A percentile compares a stretch with the other conserved stretches of the same genome.
phyloP scores from a whole-genome alignment of 2,113 vertebrate genomes.

The Athene cunicularia region DNA sequence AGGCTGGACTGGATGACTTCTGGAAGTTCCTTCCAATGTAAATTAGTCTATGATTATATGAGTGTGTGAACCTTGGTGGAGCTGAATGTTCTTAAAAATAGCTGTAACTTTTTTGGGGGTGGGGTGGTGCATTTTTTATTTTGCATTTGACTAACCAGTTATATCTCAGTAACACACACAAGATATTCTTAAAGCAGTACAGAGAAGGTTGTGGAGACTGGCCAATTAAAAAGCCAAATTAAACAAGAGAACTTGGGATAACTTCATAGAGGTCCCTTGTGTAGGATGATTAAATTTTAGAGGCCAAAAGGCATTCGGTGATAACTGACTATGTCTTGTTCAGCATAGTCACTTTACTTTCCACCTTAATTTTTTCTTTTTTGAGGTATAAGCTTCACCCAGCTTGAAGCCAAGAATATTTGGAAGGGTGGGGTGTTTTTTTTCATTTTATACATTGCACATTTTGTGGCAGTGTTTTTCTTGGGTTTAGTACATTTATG shows the following conservation, averaged over 20 bases:
- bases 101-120: not conserved
- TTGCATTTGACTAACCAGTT: not conserved
- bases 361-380: slow-evolving; percentile 9
- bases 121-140: not conserved
- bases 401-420: slow-evolving; percentile 41
- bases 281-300: slow-evolving; percentile 19
- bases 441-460: slow-evolving; percentile 42
- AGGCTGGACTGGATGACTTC: not conserved
- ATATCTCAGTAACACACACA: not conserved
- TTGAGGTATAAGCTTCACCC: not conserved
- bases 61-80: not conserved
- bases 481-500: slow-evolving; percentile 55
- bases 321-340: slow-evolving; percentile 17
- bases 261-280: slow-evolving; percentile 35
- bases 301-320: not conserved
- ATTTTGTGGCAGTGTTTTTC: slow-evolving; percentile 56
- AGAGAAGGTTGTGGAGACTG: not conserved
- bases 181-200: not conserved
- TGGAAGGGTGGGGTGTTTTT: not conserved
- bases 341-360: slow-evolving; percentile 10
- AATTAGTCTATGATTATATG: not conserved
- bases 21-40: not conserved
- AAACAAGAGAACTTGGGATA: slow-evolving; percentile 41
- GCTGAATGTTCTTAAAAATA: slow-evolving; percentile 20
- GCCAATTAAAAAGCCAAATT: slow-evolving; percentile 54